Evolutionary conservation across 1,140 invertebrate species (phyloP), one percentile per base, ranked within the genome.

Genomic region (Drosophila sucinea): DNA sequence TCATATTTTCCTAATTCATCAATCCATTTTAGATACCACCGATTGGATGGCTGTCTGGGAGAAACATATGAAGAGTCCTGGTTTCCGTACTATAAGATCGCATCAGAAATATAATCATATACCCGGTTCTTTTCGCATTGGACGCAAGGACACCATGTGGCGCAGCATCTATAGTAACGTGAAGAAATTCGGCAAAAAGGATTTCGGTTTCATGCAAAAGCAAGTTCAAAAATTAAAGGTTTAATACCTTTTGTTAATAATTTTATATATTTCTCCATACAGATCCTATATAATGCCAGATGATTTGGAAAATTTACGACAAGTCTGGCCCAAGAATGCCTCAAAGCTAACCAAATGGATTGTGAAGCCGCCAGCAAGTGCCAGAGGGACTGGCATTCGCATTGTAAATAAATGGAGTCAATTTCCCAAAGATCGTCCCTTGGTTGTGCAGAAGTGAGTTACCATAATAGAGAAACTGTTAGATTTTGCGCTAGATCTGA

Each of bases 31-130:
- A 95, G 94, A 95, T 76, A 94, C 94, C 10, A 94, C 94, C 58
- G 94, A 96, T 65, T 97, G 96, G 96, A 93, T 95, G 83, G 96
- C 96, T 8, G 95, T 95, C 56, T 97, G 96, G 96, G 96, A 96
- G 61, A 97, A 96, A 89, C 96, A 97, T 85, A 96, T 97, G 95
- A 96, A 96, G 81, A 96, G 96, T 7, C 91, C 94, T 17, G 94
- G 95, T 82, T 97, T 96, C 78, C 94, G 95, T 81, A 94, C 94
- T 1, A 93, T 99, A 57, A 95, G 96, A 76, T 96, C 97, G 67
- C 96, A 95, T 70, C 98, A 99, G 92, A 99, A 99, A 93, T 94
- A 99, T 79, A 99, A 99, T 92, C 98, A 99, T 92, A 98, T 99
- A 92, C 98, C 98, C 0, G 98, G 98, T 10, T 98, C 98, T 8